Percentiles rank a stretch among this genome's conserved stretches.
Conservation (phyloP, 2,797 vertebrate genomes). For the Sarcoramphus papa region DNA sequence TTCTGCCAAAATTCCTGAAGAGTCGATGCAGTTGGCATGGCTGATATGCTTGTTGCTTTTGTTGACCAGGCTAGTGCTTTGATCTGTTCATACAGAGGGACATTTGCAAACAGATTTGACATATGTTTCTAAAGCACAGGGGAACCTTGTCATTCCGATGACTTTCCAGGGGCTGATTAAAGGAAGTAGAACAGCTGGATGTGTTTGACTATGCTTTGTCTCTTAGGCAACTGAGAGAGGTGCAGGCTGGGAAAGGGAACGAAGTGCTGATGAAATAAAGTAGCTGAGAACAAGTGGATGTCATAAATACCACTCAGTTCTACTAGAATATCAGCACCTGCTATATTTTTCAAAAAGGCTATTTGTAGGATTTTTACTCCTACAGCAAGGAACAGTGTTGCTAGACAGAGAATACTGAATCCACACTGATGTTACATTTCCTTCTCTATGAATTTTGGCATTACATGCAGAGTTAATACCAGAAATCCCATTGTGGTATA, state of each 20-base stretch:
- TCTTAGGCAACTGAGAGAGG: neutral
- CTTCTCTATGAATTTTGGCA: neutral
- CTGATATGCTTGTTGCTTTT: neutral
- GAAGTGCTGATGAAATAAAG: neutral
- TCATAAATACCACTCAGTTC: neutral
- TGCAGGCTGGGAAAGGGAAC: neutral
- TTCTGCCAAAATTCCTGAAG: neutral
- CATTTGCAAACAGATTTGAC: neutral
- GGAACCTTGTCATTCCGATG: neutral
- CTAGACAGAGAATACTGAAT: neutral
- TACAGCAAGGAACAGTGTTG: neutral
- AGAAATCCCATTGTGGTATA: neutral
- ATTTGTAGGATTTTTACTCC: neutral
- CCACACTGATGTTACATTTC: neutral
- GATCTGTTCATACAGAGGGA: neutral
- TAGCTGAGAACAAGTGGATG: neutral
- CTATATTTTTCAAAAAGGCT: neutral
- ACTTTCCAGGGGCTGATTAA: neutral
- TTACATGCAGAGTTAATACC: neutral
- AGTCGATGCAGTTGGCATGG: neutral
- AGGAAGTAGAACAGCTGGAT: slow-evolving; percentile 1
- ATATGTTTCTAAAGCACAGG: neutral
- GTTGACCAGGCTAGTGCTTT: neutral
- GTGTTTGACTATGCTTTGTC: neutral
- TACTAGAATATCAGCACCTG: neutral